Evolutionary conservation across 1,140 invertebrate species (phyloP).

Genomic region (Ceratosolen solmsi): DNA sequence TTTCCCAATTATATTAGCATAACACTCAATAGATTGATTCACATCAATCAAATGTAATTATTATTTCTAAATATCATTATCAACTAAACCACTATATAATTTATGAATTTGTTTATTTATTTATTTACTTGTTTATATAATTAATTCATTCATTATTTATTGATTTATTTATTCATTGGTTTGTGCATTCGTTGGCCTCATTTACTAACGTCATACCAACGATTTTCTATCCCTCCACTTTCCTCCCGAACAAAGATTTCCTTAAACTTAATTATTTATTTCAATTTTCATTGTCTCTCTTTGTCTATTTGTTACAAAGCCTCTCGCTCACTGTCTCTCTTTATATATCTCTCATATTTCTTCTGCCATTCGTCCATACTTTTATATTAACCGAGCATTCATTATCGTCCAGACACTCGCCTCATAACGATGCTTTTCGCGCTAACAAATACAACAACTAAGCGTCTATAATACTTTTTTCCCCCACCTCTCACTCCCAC

Average conservation of each 20-base stretch:
- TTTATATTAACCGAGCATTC: constrained; percentile 23
- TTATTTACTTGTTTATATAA: not conserved
- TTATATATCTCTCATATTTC: not conserved
- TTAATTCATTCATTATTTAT: not conserved
- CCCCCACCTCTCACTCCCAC: not conserved
- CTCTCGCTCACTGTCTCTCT: not conserved
- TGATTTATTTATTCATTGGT: not conserved
- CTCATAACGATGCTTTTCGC: constrained; percentile 42
- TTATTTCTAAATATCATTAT: not conserved
- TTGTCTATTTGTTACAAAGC: not conserved
- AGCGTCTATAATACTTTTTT: not conserved
- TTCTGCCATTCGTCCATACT: not conserved
- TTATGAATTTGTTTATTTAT: not conserved
- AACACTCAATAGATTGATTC: not conserved
- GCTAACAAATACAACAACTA: not conserved
- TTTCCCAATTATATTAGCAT: not conserved
- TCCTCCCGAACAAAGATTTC: too few relatives aligned
- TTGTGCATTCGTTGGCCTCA: too few relatives aligned
- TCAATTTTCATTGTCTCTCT: constrained; percentile 9
- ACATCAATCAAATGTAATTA: not conserved
- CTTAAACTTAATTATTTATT: too few relatives aligned
- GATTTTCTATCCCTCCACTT: too few relatives aligned
- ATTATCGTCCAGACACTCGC: constrained; percentile 26
- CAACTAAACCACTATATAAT: not conserved
- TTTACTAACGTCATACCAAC: too few relatives aligned